These are phyloP conservation scores for Hippocampus zosterae DNA, from an alignment of 2,113 vertebrate genomes.

Conservation along the genomic window DNA sequence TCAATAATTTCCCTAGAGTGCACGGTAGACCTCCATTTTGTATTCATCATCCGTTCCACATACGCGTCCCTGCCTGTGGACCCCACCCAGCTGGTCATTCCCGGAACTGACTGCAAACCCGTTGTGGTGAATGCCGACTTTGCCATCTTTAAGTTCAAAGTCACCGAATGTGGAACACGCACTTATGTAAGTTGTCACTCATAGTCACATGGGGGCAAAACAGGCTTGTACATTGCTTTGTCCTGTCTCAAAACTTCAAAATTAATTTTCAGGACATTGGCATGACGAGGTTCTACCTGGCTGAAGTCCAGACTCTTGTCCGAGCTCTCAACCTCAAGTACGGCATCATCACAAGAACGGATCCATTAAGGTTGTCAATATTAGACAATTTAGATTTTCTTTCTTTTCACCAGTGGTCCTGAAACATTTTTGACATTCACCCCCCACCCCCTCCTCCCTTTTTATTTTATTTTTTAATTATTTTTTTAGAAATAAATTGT, in stretches of 20 bases:
- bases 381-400: background rate
- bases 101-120: constrained; percentile 53
- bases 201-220: too few relatives aligned
- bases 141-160: constrained; percentile 68
- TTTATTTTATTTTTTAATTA: too few relatives aligned
- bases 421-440: too few relatives aligned
- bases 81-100: constrained; percentile 42
- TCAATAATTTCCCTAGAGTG: constrained; percentile 50
- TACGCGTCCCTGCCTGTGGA: constrained; percentile 36
- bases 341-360: constrained; percentile 55
- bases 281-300: constrained; percentile 43
- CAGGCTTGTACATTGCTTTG: background rate
- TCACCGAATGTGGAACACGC: constrained; percentile 63
- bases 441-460: too few relatives aligned
- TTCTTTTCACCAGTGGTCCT: too few relatives aligned
- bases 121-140: constrained; percentile 40
- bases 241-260: background rate
- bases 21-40: constrained; percentile 60
- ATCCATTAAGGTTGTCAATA: constrained; percentile 52
- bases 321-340: constrained; percentile 55
- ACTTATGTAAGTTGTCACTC: constrained; percentile 56
- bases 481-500: background rate
- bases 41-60: constrained; percentile 55
- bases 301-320: constrained; percentile 54
- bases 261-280: constrained; percentile 43